phyloP scores from a whole-genome alignment of 2,113 vertebrate species.

The Euleptes europaea region DNA sequence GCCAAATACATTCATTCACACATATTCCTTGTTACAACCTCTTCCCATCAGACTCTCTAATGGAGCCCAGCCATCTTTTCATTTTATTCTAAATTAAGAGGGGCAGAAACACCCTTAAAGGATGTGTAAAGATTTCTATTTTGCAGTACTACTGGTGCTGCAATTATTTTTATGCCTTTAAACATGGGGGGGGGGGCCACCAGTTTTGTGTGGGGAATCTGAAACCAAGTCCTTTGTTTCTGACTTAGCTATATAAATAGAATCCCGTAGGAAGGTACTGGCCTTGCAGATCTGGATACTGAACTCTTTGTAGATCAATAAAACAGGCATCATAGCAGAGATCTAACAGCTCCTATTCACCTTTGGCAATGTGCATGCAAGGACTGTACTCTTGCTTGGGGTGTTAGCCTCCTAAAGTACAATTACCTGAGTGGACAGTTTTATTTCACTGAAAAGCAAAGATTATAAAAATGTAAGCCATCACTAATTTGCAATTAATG shows the following conservation, averaged over 20 bases:
- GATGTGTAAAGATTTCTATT: background rate
- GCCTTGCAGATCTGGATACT: background rate
- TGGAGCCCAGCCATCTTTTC: background rate
- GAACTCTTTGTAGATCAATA: background rate
- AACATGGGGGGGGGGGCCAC: background rate
- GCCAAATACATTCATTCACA: background rate
- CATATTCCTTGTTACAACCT: background rate
- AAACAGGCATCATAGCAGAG: background rate
- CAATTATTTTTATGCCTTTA: slow-evolving; percentile 7
- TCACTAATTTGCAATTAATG: background rate
- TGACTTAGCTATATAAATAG: slow-evolving; percentile 17
- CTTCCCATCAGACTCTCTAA: background rate
- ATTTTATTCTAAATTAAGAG: background rate
- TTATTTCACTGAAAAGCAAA: background rate
- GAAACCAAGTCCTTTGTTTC: background rate
- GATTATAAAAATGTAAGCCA: background rate
- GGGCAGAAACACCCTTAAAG: background rate
- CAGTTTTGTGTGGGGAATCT: slow-evolving; percentile 20
- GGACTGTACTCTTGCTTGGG: background rate
- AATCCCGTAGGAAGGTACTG: background rate
- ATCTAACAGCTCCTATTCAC: background rate
- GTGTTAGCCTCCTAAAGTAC: background rate
- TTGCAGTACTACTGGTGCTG: slow-evolving; percentile 7
- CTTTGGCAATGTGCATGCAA: background rate
- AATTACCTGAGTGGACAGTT: background rate